phyloP scores from a whole-genome alignment of 2,888 invertebrate genomes.

The Diaprepes abbreviatus region DNA sequence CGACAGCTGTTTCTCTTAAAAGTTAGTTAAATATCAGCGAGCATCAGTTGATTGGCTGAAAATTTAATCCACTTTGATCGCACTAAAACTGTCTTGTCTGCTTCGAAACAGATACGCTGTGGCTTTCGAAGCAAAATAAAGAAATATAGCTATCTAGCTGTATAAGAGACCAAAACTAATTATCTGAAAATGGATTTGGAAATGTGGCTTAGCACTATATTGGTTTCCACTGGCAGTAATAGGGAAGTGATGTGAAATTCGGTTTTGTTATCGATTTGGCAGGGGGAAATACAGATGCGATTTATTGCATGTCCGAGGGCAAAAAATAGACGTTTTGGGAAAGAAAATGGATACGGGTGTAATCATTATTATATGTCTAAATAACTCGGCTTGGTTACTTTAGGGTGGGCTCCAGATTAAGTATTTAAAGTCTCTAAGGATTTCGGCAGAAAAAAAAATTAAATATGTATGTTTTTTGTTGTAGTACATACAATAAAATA shows the following conservation, averaged over 20 bases:
- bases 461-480: too few relatives aligned
- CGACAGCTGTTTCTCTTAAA: background rate
- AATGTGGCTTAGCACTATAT: constrained; percentile 39
- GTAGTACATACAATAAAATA: too few relatives aligned
- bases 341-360: background rate
- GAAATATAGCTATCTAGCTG: constrained; percentile 10
- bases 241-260: constrained; percentile 34
- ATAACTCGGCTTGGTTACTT: too few relatives aligned
- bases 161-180: constrained; percentile 32
- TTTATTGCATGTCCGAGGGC: constrained; percentile 8
- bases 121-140: constrained; percentile 15
- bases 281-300: constrained; percentile 2
- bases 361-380: too few relatives aligned
- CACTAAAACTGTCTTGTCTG: constrained; percentile 3
- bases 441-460: too few relatives aligned
- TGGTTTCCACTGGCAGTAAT: constrained; percentile 33
- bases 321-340: background rate
- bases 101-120: background rate
- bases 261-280: constrained; percentile 26
- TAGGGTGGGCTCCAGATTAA: too few relatives aligned
- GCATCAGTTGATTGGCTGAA: background rate
- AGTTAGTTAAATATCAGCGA: background rate
- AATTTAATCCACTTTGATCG: constrained; percentile 5
- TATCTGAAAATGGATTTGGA: constrained; percentile 41
- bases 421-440: too few relatives aligned